Base-by-base conservation (phyloP, 2,113 vertebrate species). In the Microtus oregoni region DNA sequence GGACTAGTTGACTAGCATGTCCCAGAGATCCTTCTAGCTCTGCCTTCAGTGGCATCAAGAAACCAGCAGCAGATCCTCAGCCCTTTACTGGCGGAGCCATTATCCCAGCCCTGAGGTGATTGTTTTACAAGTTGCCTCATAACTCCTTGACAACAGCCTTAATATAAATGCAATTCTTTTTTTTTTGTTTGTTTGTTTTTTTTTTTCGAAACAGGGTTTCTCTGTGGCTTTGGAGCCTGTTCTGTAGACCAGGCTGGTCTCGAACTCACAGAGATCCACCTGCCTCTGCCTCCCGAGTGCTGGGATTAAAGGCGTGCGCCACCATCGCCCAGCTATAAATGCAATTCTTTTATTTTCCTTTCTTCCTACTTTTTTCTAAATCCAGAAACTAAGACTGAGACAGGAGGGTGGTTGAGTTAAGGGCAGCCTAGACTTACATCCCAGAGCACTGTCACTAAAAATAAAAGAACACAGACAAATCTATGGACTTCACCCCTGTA, bases 141-240 rank as follows among this genome's bases (percentile, higher is more conserved):
- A 89, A 78, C 35, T 94, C 73, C 72, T 94, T 77, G 86, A 96
- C 89, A 86, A 81, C 3, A 86, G 75, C 19, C 30, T 78, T 86
- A 92, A 19, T 52, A n/a, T 58, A 82, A 94, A 92, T 4, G 58
- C 6, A n/a, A n/a, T n/a, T n/a, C n/a, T n/a, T n/a, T n/a, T n/a
- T n/a, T n/a, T n/a, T n/a, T n/a, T n/a, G n/a, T n/a, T n/a, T n/a
- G n/a, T n/a, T n/a, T n/a, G n/a, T n/a, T n/a, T n/a, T n/a, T n/a
- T n/a, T n/a, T n/a, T n/a, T n/a, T n/a, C n/a, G n/a, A n/a, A n/a
- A n/a, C n/a, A n/a, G n/a, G n/a, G n/a, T n/a, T n/a, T n/a, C n/a
- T n/a, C n/a, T n/a, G n/a, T n/a, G n/a, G n/a, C n/a, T n/a, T n/a
- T n/a, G n/a, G n/a, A n/a, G n/a, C n/a, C n/a, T n/a, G n/a, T n/a